phyloP scores from a whole-genome alignment of 2,888 invertebrate species.

The Amphipoea oculea region DNA sequence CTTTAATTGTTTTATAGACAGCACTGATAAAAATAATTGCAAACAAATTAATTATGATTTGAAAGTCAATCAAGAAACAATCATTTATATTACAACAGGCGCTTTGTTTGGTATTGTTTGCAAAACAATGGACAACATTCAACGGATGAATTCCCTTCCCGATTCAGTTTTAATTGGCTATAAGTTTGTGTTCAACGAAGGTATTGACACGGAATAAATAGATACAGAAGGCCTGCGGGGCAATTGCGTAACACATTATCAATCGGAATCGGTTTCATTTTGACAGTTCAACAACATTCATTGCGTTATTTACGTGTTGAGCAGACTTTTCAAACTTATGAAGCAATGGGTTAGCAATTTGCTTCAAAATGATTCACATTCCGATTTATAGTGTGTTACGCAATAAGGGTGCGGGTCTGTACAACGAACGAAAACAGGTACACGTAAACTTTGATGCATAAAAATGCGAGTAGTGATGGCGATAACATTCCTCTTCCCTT shows the following conservation, averaged over 20 bases:
- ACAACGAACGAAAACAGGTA: not conserved
- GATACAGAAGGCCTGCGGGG: constrained; percentile 3
- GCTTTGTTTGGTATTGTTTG: constrained; percentile 51
- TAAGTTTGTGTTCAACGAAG: constrained; percentile 54
- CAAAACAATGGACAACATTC: constrained; percentile 55
- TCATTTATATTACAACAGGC: constrained; percentile 38
- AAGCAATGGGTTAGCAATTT: no score
- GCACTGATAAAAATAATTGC: constrained; percentile 28
- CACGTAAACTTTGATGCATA: no score
- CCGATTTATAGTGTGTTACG: no score
- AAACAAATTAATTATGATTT: constrained; percentile 47
- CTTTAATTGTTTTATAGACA: not conserved
- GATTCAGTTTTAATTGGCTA: constrained; percentile 62
- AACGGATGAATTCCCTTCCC: constrained; percentile 50
- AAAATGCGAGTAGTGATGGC: not conserved
- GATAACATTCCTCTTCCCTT: not conserved
- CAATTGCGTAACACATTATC: no score
- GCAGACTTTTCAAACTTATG: no score
- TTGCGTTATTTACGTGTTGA: no score
- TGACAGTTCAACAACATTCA: no score
- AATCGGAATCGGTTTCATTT: no score
- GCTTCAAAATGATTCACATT: no score
- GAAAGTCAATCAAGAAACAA: constrained; percentile 61
- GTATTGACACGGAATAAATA: constrained; percentile 20
- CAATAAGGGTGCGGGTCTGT: not conserved